A percentile compares a stretch with the other conserved stretches of the same genome.
Conservation (phyloP, 2,797 vertebrate genomes). For the Pristis pectinata region DNA sequence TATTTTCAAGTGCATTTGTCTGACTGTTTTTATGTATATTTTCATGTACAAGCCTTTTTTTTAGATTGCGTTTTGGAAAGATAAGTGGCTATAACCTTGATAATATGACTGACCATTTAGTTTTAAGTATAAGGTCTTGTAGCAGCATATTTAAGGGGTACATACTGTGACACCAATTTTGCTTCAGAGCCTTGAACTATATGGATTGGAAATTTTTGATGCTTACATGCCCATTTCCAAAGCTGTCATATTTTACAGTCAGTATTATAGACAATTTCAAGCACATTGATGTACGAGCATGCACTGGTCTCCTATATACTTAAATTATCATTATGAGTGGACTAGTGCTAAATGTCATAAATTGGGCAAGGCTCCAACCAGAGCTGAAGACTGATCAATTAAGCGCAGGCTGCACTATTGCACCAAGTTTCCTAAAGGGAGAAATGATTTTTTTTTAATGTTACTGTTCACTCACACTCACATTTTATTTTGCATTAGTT, state of each 20-base stretch:
- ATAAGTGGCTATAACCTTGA: background rate
- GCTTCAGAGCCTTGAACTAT: background rate
- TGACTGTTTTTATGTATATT: background rate
- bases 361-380: background rate
- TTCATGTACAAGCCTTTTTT: background rate
- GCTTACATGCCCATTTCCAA: background rate
- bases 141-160: background rate
- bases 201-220: background rate
- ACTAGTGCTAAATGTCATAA: background rate
- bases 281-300: background rate
- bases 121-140: background rate
- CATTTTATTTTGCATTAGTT: background rate
- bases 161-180: background rate
- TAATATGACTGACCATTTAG: background rate
- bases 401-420: background rate
- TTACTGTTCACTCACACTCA: background rate
- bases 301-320: background rate
- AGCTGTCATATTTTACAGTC: background rate
- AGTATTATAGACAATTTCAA: background rate
- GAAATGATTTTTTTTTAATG: background rate
- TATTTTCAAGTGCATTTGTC: background rate
- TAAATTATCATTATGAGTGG: background rate
- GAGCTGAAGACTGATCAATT: background rate
- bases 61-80: background rate
- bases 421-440: background rate